Base-by-base conservation (phyloP, 2,113 vertebrate genomes). In the Bufo gargarizans region DNA sequence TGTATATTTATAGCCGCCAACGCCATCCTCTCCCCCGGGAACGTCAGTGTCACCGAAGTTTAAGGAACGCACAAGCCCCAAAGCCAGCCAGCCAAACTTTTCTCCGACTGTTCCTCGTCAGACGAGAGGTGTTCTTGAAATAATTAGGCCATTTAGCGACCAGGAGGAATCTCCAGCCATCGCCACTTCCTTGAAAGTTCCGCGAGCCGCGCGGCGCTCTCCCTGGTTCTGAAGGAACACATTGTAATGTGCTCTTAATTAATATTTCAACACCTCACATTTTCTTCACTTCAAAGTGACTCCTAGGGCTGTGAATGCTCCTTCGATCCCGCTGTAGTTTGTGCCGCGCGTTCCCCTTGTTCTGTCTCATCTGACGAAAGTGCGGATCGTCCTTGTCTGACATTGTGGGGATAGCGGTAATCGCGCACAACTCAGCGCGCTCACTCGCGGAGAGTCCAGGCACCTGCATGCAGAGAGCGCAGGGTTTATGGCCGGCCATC, bases 251-350 rank as follows among this genome's bases (percentile, higher is more conserved):
- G 61, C 82, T 14, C 81, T 77, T 89, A 89, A 89, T 89, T 89
- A 89, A 89, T 89, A 89, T 89, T 89, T 89, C 87, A 89, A 47
- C 87, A 84, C 87, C 72, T 84, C 33, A 65, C 82, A 89, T 76
- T 83, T 88, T 84, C 81, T 76, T 11, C 77, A 89, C 87, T 55
- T 89, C 87, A 89, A 89, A 89, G 87, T 84, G n/a, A 10, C 81
- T 89, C 87, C 87, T 89, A 84, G 55, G 87, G 87, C 87, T 89
- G 72, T 49, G 82, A 55, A 84, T 84, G 87, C 87, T 89, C 87
- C 87, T 89, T 84, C 87, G 22, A 89, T 78, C 87, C 82, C 50
- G 72, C 58, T 69, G 17, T 69, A 84, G 74, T 71, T 76, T 88
- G 82, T 78, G 72, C 76, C 43, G 72, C 55, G 86, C 50, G 50